Conservation (phyloP, 2,797 vertebrate genomes). For the Echiichthys vipera region DNA sequence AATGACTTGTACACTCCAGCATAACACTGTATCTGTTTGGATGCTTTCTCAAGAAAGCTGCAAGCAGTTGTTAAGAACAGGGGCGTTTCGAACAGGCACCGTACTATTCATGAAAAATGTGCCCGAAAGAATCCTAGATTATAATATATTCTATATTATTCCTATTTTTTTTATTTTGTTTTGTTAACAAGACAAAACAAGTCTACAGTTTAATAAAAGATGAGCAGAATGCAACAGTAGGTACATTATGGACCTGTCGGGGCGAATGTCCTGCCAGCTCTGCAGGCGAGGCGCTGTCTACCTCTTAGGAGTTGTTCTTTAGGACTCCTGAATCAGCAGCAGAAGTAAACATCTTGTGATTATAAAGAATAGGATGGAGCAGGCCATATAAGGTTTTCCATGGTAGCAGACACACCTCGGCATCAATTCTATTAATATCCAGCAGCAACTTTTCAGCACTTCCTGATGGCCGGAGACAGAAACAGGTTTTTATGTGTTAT, state of each 20-base stretch:
- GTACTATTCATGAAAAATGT: too few relatives aligned
- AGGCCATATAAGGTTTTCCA: slow-evolving; percentile 23
- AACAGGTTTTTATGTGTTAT: slow-evolving; percentile 24
- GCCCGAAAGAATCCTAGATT: too few relatives aligned
- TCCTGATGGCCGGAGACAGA: slow-evolving; percentile 14
- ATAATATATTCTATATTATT: too few relatives aligned
- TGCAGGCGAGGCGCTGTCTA: background rate
- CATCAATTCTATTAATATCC: slow-evolving; percentile 10
- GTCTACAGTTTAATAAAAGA: background rate
- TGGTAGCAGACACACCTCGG: background rate
- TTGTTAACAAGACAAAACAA: background rate
- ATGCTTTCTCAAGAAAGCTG: too few relatives aligned
- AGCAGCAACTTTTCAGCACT: slow-evolving; percentile 17
- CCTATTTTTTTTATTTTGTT: background rate
- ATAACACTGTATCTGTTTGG: too few relatives aligned
- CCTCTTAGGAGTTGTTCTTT: slow-evolving; percentile 29
- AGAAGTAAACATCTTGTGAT: slow-evolving; percentile 23
- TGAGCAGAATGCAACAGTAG: slow-evolving; percentile 4
- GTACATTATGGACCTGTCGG: slow-evolving; percentile 15
- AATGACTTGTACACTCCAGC: too few relatives aligned
- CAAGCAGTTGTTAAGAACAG: too few relatives aligned
- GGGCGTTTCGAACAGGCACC: too few relatives aligned
- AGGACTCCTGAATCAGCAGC: slow-evolving; percentile 18
- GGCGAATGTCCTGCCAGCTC: slow-evolving; percentile 48
- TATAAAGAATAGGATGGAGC: slow-evolving; percentile 13